Base-by-base conservation (phyloP, 2,888 invertebrate species). In the Hyposoter didymator region DNA sequence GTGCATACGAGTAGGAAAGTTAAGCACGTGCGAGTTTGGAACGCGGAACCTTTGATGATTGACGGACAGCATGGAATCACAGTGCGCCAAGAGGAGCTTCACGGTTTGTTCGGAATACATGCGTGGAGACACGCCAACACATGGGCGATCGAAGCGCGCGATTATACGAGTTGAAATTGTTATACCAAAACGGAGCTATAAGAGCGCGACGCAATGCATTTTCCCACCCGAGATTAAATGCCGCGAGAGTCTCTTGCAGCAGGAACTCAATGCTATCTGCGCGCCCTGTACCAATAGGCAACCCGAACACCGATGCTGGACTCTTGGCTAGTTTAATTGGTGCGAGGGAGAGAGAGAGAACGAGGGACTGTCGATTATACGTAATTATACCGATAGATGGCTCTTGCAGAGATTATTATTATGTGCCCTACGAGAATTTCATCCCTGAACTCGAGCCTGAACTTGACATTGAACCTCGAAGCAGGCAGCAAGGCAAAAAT, bases 11-110 rank as follows among this genome's bases (percentile, higher is more conserved):
- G 78, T 45, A 69, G 35, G 74, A 67, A 17, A 45, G 72, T 49
- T 22, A 22, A 59, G 82, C 85, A 84, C 81, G 84, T 81, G 85
- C 78, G 85, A 86, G 52, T 74, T 73, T 67, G 85, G 85, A 86
- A 84, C 84, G 85, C 85, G 85, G 85, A 86, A 84, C 85, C 81
- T 84, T 86, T 84, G 85, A 86, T 84, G 85, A 86, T 84, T 78
- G 84, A 86, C 84, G 84, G 81, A 84, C 80, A 78, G 79, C 39
- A 64, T 67, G 66, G 59, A 19, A 74, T 73, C 78, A 47, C 72
- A 62, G n/a, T 28, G 69, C n/a, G 45, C 66, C 28, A 12, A n/a
- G 22, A 49, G 32, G 32, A 43, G 32, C 28, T 10, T 45, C 43
- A 43, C 74, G 45, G 22, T 69, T 19, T 47, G 22, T 47, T 19